These are phyloP conservation scores for Alloplasta piceator DNA, from an alignment of 2,888 invertebrate genomes.

Conservation along the genomic window DNA sequence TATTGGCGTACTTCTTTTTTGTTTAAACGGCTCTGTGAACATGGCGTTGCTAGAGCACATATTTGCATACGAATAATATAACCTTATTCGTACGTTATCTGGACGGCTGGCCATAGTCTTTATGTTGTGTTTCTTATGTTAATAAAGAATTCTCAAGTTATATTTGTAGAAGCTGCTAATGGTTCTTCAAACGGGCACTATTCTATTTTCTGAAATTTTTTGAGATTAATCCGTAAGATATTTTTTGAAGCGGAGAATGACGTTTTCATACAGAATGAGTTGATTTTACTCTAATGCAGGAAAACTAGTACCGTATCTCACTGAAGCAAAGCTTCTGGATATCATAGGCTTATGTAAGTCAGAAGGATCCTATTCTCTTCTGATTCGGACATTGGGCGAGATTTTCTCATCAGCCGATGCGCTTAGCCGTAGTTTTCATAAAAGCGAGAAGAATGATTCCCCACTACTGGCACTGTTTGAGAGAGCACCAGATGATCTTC, in stretches of 20 bases:
- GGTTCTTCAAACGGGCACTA: neutral
- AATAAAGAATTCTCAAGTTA: neutral
- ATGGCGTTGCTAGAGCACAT: too few relatives aligned
- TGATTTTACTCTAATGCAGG: slow-evolving; percentile 71
- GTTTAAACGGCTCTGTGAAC: too few relatives aligned
- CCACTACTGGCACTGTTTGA: slow-evolving; percentile 85
- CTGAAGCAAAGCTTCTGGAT: slow-evolving; percentile 90
- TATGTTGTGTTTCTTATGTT: slow-evolving; percentile 44
- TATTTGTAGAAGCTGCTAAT: neutral
- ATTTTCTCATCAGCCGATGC: slow-evolving; percentile 89
- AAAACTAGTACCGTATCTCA: slow-evolving; percentile 86
- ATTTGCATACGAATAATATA: too few relatives aligned
- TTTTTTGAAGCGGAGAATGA: neutral
- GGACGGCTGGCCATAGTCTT: too few relatives aligned
- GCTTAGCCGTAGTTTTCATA: slow-evolving; percentile 89
- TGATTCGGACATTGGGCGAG: slow-evolving; percentile 91
- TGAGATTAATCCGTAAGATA: neutral
- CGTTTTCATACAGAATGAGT: slow-evolving; percentile 36
- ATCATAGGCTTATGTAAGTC: slow-evolving; percentile 90
- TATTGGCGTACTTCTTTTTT: too few relatives aligned
- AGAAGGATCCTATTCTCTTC: slow-evolving; percentile 88
- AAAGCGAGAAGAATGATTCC: slow-evolving; percentile 82
- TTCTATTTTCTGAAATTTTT: neutral
- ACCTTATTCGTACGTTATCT: too few relatives aligned
- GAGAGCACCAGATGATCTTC: slow-evolving; percentile 83